Base-by-base conservation (phyloP, 2,797 vertebrate species). In the Pseudomugil gertrudae region DNA sequence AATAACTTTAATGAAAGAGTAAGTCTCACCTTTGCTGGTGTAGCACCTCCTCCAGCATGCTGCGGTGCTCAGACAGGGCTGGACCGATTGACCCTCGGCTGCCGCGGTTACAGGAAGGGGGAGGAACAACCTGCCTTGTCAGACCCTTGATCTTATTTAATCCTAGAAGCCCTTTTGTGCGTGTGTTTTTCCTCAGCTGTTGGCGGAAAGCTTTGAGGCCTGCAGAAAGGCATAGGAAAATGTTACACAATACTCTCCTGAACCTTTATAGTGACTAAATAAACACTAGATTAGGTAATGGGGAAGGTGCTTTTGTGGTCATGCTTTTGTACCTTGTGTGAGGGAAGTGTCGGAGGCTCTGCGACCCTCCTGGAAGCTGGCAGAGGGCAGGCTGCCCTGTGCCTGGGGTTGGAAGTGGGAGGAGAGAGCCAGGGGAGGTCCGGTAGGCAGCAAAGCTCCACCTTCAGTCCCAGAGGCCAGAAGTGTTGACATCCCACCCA, bases 181-280 rank as follows among this genome's bases (percentile, higher is more conserved):
- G 93, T 0, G 95, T 93, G 17, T 93, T 96, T 92, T 97, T 98
- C 81, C 96, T 94, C 88, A 98, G 92, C 92, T 98, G 96, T 89
- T 98, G 97, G 65, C 96, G 95, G 87, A 98, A 98, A 65, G 97
- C 96, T 92, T 98, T 98, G 84, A 98, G 94, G 84, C 97, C 97
- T 98, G 85, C 40, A 64, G 62, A 71, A 66, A 78, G 54, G 21
- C 40, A 73, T 55, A 57, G 64, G 64, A 80, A 78, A 66, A 30
- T 24, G 63, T 89, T 83, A 85, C 40, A 79, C 67, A 84, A 80
- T 58, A 19, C 63, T 61, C 30, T 27, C 66, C 78, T 82, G 70
- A 72, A 76, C 45, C 11, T 36, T 32, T 58, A 50, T 63, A 3
- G 45, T 47, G 60, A 78, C 72, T 70, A 23, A 48, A 35, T 24